Base-by-base conservation (phyloP, 2,797 vertebrate species). In the Cossypha dichroa region DNA sequence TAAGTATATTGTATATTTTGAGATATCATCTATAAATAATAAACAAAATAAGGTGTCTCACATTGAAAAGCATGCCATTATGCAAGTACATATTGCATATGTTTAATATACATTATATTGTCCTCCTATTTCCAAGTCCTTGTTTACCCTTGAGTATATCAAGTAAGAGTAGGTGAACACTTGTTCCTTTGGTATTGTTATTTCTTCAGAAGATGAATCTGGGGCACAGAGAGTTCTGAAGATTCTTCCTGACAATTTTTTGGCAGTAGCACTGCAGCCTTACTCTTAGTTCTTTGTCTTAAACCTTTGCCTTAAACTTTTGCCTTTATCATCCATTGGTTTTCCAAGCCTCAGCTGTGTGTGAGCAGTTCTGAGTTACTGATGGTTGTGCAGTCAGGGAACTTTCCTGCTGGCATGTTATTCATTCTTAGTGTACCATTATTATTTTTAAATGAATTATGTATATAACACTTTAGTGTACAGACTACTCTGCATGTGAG, bases 401-500 rank as follows among this genome's bases (percentile, higher is more conserved):
- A 90, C 88, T 92, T 96, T 74, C 69, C 83, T 95, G 62, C 82
- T 93, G 87, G 73, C 51, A 34, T 62, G 75, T 85, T 97, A 89
- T 90, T 94, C 70, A 89, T 93, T 97, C 73, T 69, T 90, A 75
- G 82, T 60, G 40, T 77, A 85, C 77, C 28, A 60, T 93, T 86
- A 84, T 96, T 94, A 88, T 94, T 95, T 96, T 93, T 3, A 94
- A 93, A 90, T 95, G 64, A 89, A 96, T 96, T 95, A 93, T 90
- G 87, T 81, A 90, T 96, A 69, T 80, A 90, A 86, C 73, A 81
- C 10, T 52, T 92, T 69, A 58, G 58, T 81, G 79, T 85, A 75
- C 82, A 78, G 79, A 90, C 62, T 91, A 52, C 76, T 94, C 73
- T 91, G 58, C 85, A 66, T 85, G 85, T 78, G 76, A 95, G 90